These are phyloP conservation scores for Yponomeuta malinellus DNA, from an alignment of 2,888 invertebrate species.

Conservation along the genomic window DNA sequence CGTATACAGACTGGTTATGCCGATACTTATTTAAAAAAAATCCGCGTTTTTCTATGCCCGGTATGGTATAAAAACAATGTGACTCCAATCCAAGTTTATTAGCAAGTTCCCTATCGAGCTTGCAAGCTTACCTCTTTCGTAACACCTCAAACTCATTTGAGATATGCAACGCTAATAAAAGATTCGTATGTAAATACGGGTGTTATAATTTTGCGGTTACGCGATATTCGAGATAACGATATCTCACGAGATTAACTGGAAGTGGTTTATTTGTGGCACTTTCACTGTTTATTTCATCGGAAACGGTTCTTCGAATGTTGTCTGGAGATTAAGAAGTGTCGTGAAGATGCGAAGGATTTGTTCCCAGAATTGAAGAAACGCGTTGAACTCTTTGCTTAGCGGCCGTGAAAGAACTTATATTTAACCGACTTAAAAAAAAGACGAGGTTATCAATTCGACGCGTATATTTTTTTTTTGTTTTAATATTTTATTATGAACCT, in stretches of 20 bases:
- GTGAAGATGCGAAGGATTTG: background rate
- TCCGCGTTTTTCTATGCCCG: no score
- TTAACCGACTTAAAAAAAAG: no score
- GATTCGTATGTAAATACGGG: conserved; percentile 1
- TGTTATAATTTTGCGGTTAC: background rate
- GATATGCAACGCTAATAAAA: background rate
- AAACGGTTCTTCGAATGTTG: background rate
- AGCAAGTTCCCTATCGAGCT: background rate
- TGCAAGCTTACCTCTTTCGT: background rate
- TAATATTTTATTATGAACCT: no score
- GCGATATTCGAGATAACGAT: conserved; percentile 3
- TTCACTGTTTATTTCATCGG: conserved; percentile 8
- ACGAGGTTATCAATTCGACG: no score
- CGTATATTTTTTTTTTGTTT: no score
- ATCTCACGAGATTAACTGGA: background rate
- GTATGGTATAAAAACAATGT: no score
- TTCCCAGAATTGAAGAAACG: no score
- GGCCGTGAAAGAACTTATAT: no score
- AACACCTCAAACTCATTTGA: background rate
- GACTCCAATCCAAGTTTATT: background rate
- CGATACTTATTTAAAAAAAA: no score
- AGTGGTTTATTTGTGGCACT: conserved; percentile 6
- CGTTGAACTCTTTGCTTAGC: no score
- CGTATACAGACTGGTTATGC: no score
- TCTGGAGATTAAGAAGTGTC: background rate